These are phyloP conservation scores for Lacanobia oleracea DNA, from an alignment of 2,888 invertebrate genomes.

Conservation along the genomic window DNA sequence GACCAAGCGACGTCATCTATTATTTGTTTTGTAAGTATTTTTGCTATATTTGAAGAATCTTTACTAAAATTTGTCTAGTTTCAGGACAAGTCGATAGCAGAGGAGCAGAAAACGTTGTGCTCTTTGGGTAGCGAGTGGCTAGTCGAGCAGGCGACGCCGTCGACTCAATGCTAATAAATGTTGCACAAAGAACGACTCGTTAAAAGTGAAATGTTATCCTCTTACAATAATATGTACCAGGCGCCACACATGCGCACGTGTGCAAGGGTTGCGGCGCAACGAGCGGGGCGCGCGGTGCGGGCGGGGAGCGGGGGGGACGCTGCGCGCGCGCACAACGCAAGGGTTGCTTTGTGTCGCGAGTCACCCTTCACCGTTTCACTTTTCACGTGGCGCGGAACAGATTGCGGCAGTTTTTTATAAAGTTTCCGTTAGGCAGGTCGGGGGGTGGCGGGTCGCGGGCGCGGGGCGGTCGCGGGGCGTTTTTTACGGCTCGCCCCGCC, in stretches of 20 bases:
- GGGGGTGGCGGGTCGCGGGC: conserved; percentile 59
- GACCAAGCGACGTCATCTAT: too few relatives aligned
- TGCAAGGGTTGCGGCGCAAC: conserved; percentile 62
- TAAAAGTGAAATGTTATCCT: conserved; percentile 76
- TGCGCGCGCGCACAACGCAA: conserved; percentile 77
- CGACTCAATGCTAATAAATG: conserved; percentile 45
- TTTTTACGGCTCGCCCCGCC: conserved; percentile 71
- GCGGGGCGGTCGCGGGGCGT: conserved; percentile 67
- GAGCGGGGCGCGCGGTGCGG: conserved; percentile 35
- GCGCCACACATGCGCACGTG: conserved; percentile 69
- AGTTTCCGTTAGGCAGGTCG: conserved; percentile 73
- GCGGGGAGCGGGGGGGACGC: conserved; percentile 12
- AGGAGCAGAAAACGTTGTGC: neutral
- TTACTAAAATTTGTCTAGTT: too few relatives aligned
- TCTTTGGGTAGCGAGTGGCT: neutral
- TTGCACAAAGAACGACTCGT: conserved; percentile 49
- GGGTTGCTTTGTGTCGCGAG: conserved; percentile 72
- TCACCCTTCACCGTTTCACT: conserved; percentile 78
- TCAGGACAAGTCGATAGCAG: too few relatives aligned
- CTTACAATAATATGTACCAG: conserved; percentile 62
- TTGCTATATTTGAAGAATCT: too few relatives aligned
- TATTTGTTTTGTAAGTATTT: too few relatives aligned
- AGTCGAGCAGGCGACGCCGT: conserved; percentile 6
- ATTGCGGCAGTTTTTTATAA: conserved; percentile 78
- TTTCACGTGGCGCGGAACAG: conserved; percentile 78